Evolutionary conservation across 1,140 invertebrate genomes (phyloP).

Genomic region (Drosophila orena): DNA sequence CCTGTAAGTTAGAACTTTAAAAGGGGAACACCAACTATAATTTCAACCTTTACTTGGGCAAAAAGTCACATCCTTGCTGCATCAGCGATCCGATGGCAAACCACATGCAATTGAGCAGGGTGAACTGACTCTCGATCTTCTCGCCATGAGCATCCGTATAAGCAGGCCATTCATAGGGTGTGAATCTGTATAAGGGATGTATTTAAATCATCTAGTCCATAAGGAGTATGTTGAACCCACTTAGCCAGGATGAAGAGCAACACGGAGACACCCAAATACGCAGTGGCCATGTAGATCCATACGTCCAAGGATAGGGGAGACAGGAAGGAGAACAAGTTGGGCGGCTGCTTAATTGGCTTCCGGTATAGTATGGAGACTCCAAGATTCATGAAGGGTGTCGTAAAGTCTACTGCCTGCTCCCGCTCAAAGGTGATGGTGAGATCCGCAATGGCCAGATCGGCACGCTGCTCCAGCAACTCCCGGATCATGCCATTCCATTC

Average conservation of each 20-base stretch:
- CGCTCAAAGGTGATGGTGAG: slow-evolving; percentile 97
- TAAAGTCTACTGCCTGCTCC: slow-evolving; percentile 95
- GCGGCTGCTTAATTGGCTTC: slow-evolving; percentile 95
- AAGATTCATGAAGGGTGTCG: slow-evolving; percentile 98
- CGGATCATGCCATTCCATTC: slow-evolving; percentile 98
- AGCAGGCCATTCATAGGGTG: slow-evolving; percentile 97
- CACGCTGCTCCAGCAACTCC: slow-evolving; percentile 94
- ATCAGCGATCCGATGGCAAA: slow-evolving; percentile 97
- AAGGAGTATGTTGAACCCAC: slow-evolving; percentile 86
- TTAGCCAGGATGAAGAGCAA: slow-evolving; percentile 96
- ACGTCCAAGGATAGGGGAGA: slow-evolving; percentile 97
- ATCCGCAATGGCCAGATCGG: slow-evolving; percentile 96
- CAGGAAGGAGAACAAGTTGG: slow-evolving; percentile 96
- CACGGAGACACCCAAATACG: slow-evolving; percentile 96
- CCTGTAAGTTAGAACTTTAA: slow-evolving; percentile 85
- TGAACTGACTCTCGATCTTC: slow-evolving; percentile 95
- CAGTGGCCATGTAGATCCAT: slow-evolving; percentile 98
- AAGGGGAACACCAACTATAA: background rate
- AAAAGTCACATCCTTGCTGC: slow-evolving; percentile 96
- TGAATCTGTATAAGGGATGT: slow-evolving; percentile 88
- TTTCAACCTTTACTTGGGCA: slow-evolving; percentile 91
- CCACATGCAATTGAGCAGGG: slow-evolving; percentile 96
- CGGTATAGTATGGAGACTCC: slow-evolving; percentile 97
- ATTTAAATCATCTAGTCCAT: background rate
- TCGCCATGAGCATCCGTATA: slow-evolving; percentile 91